These are phyloP conservation scores for Drosophila willistoni DNA, from an alignment of 1,140 invertebrate genomes.

Conservation along the genomic window DNA sequence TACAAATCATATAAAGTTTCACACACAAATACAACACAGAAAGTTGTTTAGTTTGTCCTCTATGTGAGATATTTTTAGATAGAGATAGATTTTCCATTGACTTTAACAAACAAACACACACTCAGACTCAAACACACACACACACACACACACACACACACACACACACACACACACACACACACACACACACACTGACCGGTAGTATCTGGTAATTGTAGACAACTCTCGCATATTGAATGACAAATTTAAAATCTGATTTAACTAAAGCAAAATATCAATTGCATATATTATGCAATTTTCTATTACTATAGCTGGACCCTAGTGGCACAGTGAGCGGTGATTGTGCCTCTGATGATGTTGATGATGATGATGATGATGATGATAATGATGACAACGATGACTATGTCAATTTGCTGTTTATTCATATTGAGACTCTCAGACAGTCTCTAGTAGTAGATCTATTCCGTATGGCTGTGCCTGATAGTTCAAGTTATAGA, in stretches of 20 bases:
- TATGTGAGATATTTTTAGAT: constrained; percentile 11
- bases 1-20: not conserved
- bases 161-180: not conserved
- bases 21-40: constrained; percentile 21
- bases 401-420: constrained; percentile 49
- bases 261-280: constrained; percentile 63
- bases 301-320: constrained; percentile 55
- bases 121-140: not conserved
- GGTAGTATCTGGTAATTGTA: constrained; percentile 58
- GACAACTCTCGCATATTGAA: constrained; percentile 73
- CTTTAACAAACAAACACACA: not conserved
- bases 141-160: not conserved
- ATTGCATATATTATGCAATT: constrained; percentile 69
- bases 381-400: constrained; percentile 63
- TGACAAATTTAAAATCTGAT: constrained; percentile 76
- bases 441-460: constrained; percentile 6
- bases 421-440: constrained; percentile 7
- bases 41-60: constrained; percentile 51
- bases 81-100: constrained; percentile 22
- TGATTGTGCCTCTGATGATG: constrained; percentile 34
- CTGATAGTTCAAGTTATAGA: constrained; percentile 32
- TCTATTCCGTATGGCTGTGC: constrained; percentile 28
- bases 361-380: constrained; percentile 57
- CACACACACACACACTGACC: not conserved
- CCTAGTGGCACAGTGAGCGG: constrained; percentile 63